A percentile compares a stretch with the other conserved stretches of the same genome.
These are phyloP conservation scores for Triplophysa dalaica DNA, from an alignment of 2,113 vertebrate genomes.

Conservation along the genomic window DNA sequence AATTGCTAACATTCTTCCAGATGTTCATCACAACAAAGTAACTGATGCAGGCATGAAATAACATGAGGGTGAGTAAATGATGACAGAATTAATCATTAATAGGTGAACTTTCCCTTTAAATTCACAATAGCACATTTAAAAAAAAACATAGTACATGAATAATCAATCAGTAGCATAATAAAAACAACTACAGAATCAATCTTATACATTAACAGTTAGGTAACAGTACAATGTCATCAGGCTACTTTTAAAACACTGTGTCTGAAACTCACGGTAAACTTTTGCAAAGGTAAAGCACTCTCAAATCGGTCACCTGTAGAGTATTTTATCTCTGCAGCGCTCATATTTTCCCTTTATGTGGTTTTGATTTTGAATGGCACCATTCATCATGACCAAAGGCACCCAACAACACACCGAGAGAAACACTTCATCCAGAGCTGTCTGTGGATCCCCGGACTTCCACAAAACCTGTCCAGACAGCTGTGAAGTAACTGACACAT, in stretches of 20 bases:
- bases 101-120: no score
- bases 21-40: no score
- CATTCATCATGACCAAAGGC: slow-evolving; percentile 14
- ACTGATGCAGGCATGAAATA: no score
- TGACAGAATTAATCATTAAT: no score
- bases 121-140: no score
- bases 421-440: slow-evolving; percentile 33
- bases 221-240: neutral
- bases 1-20: no score
- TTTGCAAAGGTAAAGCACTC: neutral
- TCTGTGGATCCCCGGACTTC: slow-evolving; percentile 18
- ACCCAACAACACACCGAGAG: slow-evolving; percentile 20
- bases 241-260: neutral
- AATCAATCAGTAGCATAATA: no score
- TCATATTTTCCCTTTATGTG: neutral
- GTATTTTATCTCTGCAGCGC: slow-evolving; percentile 1
- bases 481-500: slow-evolving; percentile 53
- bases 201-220: no score
- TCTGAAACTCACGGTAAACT: slow-evolving; percentile 2
- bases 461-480: slow-evolving; percentile 50
- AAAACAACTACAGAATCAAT: no score
- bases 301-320: neutral
- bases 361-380: slow-evolving; percentile 40
- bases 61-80: no score
- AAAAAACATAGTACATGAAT: no score